Base-by-base conservation (phyloP, 2,888 invertebrate species). In the Andrena hattorfiana region DNA sequence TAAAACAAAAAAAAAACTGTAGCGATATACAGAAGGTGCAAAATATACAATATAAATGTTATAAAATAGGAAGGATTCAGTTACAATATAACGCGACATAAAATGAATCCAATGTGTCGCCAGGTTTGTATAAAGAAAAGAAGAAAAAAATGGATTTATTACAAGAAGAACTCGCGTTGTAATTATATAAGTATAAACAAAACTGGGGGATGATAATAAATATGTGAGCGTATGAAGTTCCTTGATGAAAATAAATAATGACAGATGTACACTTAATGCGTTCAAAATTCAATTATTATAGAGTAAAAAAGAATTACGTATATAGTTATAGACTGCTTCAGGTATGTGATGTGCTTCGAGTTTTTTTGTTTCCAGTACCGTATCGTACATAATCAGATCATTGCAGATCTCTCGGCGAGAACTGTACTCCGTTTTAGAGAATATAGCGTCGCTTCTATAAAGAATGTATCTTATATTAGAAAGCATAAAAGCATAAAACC, bases 181-280 rank as follows among this genome's bases (percentile, higher is more conserved):
- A 74, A 51, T 66, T 66, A 71, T 28, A 28, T 32, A 60, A 51
- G 56, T 66, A 78, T 54, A 64, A 56, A 74, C 48, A 60, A 63
- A 81, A 51, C 54, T 64, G 42, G 20, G 32, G 48, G 70, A 42
- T 70, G 51, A 81, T 72, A 81, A 81, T 82, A 82, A 82, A 82
- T 81, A 82, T 81, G n/a, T 66, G 32, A 75, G 23, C 56, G 67
- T 66, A 48, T 63, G 56, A 77, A 60, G 51, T 77, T 68, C 64
- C 64, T 59, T 71, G 74, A 74, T 83, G 78, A 77, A 51, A 83
- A 83, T 83, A 83, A 83, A 83, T 83, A 83, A 74, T 78, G 68
- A 74, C 42, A 35, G 23, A 71, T 63, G 74, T 32, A 64, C 72
- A 35, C 23, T 67, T 66, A 32, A 16, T 49, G 66, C 48, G 69